phyloP scores from a whole-genome alignment of 1,140 invertebrate genomes.

The Brachionus rubens region DNA sequence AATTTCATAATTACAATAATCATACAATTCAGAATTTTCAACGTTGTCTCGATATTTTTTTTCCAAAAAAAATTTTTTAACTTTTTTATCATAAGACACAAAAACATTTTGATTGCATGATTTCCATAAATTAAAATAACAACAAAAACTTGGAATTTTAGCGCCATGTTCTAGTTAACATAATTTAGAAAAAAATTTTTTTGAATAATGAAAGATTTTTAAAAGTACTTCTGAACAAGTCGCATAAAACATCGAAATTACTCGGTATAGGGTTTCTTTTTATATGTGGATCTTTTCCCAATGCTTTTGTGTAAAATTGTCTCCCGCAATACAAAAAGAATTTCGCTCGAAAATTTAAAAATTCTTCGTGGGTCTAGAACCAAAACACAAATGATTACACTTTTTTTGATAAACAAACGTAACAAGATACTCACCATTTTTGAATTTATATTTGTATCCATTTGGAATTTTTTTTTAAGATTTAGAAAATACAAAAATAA shows the following conservation, averaged over 20 bases:
- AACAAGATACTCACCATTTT: too few relatives aligned
- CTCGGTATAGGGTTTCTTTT: background rate
- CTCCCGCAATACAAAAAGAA: background rate
- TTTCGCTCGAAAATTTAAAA: background rate
- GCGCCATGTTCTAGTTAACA: background rate
- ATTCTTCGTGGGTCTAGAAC: background rate
- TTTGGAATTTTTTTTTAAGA: too few relatives aligned
- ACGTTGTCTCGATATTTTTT: background rate
- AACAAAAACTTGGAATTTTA: background rate
- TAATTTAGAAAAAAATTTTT: background rate
- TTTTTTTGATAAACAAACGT: too few relatives aligned
- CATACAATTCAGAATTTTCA: background rate
- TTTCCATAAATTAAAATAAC: conserved; percentile 13
- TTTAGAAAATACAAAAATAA: too few relatives aligned
- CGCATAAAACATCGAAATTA: background rate
- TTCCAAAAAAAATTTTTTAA: background rate
- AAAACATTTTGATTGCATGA: conserved; percentile 9
- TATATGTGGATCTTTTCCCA: background rate
- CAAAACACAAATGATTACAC: background rate
- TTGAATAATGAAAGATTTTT: background rate
- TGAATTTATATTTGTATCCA: too few relatives aligned
- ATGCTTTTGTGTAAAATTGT: background rate
- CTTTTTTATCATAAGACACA: background rate
- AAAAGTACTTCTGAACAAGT: background rate
- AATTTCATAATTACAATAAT: background rate